Conservation (phyloP, 30 jellyfish, hydroid and myxozoan species). For the Morbakka virulenta region DNA sequence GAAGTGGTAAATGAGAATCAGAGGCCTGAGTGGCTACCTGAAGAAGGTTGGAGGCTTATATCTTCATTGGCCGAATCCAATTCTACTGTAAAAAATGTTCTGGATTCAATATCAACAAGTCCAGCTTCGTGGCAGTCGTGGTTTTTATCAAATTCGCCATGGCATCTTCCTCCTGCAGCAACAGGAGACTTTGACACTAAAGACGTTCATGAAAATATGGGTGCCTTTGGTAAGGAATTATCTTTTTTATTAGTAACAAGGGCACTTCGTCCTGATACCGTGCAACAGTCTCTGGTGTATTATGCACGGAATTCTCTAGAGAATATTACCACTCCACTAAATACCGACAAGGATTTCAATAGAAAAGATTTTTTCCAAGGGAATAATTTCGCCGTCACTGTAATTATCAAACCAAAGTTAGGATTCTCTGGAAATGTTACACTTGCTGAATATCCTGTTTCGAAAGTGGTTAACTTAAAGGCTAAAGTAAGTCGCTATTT, state of each 20-base stretch:
- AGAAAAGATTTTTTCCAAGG: too few relatives aligned
- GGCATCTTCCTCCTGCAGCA: not conserved
- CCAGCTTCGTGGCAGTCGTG: not conserved
- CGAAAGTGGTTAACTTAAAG: too few relatives aligned
- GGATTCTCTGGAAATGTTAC: too few relatives aligned
- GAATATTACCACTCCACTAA: too few relatives aligned
- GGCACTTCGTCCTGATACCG: constrained; percentile 77
- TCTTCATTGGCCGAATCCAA: not conserved
- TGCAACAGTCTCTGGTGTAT: constrained; percentile 30
- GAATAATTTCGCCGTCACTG: too few relatives aligned
- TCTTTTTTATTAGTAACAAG: constrained; percentile 18
- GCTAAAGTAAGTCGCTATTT: too few relatives aligned
- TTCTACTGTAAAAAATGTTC: not conserved
- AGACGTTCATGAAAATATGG: not conserved
- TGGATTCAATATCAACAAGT: not conserved
- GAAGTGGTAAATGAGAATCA: not conserved
- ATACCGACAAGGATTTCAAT: too few relatives aligned
- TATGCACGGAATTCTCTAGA: constrained; percentile 4
- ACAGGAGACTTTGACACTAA: too few relatives aligned
- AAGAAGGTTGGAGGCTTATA: not conserved
- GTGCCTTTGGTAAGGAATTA: not conserved
- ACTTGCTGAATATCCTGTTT: too few relatives aligned
- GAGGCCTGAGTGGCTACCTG: not conserved
- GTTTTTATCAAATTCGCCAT: not conserved
- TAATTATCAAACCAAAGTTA: too few relatives aligned